A percentile compares a stretch with the other conserved stretches of the same genome.
Conservation (phyloP, 2,888 invertebrate genomes). For the Celastrina argiolus region DNA sequence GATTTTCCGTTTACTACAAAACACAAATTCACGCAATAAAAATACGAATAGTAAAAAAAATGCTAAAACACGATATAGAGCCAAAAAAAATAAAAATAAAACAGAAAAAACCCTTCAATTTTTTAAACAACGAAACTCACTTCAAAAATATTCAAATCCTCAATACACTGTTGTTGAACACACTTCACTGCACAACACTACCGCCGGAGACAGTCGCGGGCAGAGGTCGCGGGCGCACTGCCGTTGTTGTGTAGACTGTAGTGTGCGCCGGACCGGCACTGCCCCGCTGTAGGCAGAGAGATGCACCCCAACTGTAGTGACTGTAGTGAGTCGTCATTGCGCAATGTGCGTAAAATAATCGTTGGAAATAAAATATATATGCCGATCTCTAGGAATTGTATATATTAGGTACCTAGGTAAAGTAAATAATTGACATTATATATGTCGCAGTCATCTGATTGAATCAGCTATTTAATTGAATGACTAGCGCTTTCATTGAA, state of each 20-base stretch:
- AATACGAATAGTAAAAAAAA: too few species aligned
- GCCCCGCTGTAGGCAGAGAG: not conserved
- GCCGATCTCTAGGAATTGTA: too few species aligned
- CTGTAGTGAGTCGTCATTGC: not conserved
- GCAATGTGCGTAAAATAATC: too few species aligned
- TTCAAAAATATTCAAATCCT: slow-evolving; percentile 1
- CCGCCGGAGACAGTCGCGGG: not conserved
- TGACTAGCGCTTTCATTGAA: too few species aligned
- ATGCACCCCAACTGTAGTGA: not conserved
- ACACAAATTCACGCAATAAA: too few species aligned
- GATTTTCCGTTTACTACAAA: too few species aligned
- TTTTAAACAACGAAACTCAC: not conserved
- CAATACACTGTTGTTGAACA: not conserved
- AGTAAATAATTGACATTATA: too few species aligned
- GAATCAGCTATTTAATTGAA: too few species aligned
- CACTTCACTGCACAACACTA: not conserved
- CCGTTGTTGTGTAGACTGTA: not conserved
- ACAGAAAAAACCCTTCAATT: not conserved
- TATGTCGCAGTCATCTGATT: too few species aligned
- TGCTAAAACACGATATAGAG: not conserved
- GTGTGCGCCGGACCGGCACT: not conserved
- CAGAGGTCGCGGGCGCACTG: slow-evolving; percentile 1
- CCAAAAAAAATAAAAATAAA: not conserved
- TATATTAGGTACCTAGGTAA: too few species aligned
- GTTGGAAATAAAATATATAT: too few species aligned